phyloP scores from a whole-genome alignment of 2,797 vertebrate species.

The Smutsia temminckii region DNA sequence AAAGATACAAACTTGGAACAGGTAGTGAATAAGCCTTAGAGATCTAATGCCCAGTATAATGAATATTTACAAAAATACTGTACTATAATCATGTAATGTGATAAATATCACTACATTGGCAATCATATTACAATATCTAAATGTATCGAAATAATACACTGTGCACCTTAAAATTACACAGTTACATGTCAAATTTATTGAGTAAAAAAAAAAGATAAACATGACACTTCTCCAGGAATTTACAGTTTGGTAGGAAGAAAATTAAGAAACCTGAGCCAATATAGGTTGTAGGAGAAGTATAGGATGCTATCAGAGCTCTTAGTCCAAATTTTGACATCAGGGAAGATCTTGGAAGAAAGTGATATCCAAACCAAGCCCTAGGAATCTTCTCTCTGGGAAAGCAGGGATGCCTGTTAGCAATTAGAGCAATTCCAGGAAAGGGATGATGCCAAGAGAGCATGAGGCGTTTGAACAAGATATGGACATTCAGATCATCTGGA shows the following conservation, averaged over 20 bases:
- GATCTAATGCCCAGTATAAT: not conserved
- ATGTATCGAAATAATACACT: not conserved
- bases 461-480: not conserved
- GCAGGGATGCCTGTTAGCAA: not conserved
- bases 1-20: not conserved
- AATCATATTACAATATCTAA: not conserved
- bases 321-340: conserved; percentile 1
- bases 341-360: not conserved
- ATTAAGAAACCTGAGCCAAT: not conserved
- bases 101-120: not conserved
- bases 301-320: not conserved
- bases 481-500: not conserved
- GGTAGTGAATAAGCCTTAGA: not conserved
- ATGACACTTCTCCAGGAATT: not conserved
- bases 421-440: not conserved
- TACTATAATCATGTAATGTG: not conserved
- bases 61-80: not conserved
- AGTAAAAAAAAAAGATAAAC: not conserved
- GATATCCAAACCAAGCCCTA: not conserved
- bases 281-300: rapidly evolving
- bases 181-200: not conserved
- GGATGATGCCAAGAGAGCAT: not conserved
- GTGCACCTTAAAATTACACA: not conserved
- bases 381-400: not conserved
- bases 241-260: not conserved